Conservation (phyloP, 2,797 vertebrate genomes). For the Platyrinchus mystaceus region DNA sequence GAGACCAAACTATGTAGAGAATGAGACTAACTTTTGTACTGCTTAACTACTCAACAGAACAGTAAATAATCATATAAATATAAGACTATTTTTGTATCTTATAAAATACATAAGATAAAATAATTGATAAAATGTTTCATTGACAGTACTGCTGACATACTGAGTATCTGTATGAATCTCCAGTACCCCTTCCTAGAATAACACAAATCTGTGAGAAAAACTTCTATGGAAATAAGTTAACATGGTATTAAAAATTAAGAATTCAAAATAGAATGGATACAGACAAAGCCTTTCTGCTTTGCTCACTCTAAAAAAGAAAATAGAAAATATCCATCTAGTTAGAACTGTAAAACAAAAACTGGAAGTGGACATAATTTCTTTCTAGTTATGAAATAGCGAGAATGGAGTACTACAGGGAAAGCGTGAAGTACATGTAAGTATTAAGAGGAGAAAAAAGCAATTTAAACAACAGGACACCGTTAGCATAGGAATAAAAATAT, state of each 20-base stretch:
- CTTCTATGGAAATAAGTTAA: background rate
- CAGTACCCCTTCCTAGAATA: background rate
- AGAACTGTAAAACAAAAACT: background rate
- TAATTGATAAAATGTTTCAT: background rate
- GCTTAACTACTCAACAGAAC: background rate
- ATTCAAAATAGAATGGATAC: background rate
- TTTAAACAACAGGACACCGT: background rate
- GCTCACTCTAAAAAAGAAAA: background rate
- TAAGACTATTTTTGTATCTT: background rate
- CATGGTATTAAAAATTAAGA: background rate
- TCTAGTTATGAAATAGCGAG: background rate
- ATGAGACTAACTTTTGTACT: background rate
- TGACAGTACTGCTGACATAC: background rate
- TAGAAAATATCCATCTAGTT: background rate
- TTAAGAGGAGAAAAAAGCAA: background rate
- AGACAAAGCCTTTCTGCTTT: background rate
- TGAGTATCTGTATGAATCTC: background rate
- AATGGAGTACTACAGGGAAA: background rate
- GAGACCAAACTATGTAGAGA: background rate
- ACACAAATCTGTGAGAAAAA: background rate
- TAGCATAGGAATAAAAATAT: background rate
- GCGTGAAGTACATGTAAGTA: background rate
- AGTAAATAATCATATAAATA: background rate
- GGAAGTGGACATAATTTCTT: background rate
- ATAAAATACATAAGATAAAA: background rate